phyloP scores from a whole-genome alignment of 2,888 invertebrate genomes.

The Spilosoma lubricipeda region DNA sequence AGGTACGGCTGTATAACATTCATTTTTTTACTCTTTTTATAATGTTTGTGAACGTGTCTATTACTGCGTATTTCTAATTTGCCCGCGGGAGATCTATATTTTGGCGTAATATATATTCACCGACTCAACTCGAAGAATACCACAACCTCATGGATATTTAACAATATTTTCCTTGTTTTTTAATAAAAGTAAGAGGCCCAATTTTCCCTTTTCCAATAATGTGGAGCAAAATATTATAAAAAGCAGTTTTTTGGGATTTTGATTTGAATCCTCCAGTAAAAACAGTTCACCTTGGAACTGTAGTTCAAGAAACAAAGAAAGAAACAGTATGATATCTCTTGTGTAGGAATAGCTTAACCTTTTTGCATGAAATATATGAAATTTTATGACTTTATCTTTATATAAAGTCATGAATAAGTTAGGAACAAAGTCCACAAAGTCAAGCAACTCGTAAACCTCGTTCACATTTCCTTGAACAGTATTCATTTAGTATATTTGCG shows the following conservation, averaged over 20 bases:
- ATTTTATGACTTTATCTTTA: not conserved
- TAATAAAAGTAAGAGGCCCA: no score
- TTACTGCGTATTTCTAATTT: not conserved
- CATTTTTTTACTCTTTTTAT: not conserved
- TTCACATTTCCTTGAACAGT: conserved; percentile 4
- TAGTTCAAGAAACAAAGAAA: no score
- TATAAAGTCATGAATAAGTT: not conserved
- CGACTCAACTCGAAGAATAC: no score
- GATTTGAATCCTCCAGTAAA: not conserved
- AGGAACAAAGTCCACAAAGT: conserved; percentile 4
- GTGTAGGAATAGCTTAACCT: not conserved
- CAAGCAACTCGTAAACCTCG: conserved; percentile 3
- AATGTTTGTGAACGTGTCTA: not conserved
- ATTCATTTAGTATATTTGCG: conserved; percentile 4
- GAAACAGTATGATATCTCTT: not conserved
- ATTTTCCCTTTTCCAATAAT: no score
- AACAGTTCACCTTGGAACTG: not conserved
- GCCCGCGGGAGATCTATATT: no score
- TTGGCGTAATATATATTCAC: no score
- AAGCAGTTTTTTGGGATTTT: no score
- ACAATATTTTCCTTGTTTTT: no score
- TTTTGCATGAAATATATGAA: not conserved
- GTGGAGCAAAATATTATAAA: no score
- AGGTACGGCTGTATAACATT: not conserved
- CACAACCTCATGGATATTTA: no score